These are phyloP conservation scores for Leptodactylus fuscus DNA, from an alignment of 2,113 vertebrate genomes.

Conservation along the genomic window DNA sequence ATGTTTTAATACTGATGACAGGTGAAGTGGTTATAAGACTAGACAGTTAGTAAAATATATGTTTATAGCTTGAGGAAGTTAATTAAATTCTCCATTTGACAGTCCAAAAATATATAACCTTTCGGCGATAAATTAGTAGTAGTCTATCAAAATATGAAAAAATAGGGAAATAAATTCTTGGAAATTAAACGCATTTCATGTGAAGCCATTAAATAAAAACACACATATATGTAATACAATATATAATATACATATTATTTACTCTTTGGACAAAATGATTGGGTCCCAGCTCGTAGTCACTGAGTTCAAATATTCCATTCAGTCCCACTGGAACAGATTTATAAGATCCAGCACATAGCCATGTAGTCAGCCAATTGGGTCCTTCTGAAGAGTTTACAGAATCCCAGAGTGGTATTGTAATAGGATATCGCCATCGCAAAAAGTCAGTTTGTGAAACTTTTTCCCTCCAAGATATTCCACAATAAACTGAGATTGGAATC, in stretches of 20 bases:
- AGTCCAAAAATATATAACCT: background rate
- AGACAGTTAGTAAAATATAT: background rate
- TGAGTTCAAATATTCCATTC: too few species aligned
- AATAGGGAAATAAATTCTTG: background rate
- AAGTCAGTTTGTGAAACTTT: too few species aligned
- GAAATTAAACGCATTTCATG: background rate
- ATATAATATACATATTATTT: background rate
- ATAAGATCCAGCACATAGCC: too few species aligned
- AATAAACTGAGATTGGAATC: too few species aligned
- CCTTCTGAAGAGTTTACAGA: too few species aligned
- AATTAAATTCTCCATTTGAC: slow-evolving; percentile 15
- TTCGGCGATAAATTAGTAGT: background rate
- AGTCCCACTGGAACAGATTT: too few species aligned
- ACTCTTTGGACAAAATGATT: too few species aligned
- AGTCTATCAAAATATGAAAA: background rate
- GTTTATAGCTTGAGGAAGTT: slow-evolving; percentile 33
- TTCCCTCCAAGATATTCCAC: too few species aligned
- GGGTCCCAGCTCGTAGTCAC: too few species aligned
- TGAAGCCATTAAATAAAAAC: background rate
- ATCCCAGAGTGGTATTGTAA: too few species aligned
- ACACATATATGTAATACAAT: background rate
- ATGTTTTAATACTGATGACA: background rate
- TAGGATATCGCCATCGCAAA: too few species aligned
- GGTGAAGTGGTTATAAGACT: background rate
- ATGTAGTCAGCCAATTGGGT: too few species aligned